phyloP scores from a whole-genome alignment of 2,888 invertebrate species.

The Eledone cirrhosa region DNA sequence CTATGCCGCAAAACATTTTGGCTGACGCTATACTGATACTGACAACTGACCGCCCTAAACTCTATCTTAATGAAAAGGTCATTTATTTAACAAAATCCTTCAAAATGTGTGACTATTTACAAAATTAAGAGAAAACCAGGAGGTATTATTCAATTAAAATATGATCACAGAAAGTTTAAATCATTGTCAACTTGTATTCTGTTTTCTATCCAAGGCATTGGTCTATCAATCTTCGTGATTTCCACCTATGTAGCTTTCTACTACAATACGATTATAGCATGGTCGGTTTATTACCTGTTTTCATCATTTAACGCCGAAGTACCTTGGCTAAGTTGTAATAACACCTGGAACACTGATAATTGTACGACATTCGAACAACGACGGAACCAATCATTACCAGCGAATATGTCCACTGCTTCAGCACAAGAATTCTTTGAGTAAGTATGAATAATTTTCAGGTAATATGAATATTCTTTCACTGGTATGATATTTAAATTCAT shows the following conservation, averaged over 20 bases:
- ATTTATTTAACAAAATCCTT: too few species aligned
- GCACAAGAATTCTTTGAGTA: conserved; percentile 56
- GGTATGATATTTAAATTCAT: too few species aligned
- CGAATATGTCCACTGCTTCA: conserved; percentile 41
- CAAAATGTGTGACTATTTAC: too few species aligned
- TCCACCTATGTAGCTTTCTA: conserved; percentile 80
- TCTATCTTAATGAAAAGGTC: too few species aligned
- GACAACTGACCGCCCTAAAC: too few species aligned
- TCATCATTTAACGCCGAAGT: conserved; percentile 62
- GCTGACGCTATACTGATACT: too few species aligned
- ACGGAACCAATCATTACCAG: conserved; percentile 29
- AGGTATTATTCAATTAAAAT: too few species aligned
- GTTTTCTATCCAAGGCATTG: conserved; percentile 77
- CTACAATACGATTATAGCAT: conserved; percentile 96
- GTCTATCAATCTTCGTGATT: conserved; percentile 92
- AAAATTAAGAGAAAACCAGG: too few species aligned
- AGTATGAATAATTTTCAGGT: conserved; percentile 27
- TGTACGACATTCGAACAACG: conserved; percentile 71
- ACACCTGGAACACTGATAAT: conserved; percentile 65
- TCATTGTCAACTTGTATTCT: not conserved
- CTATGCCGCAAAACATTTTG: too few species aligned
- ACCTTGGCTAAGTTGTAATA: conserved; percentile 66
- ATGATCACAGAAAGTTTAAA: too few species aligned
- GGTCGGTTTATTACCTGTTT: conserved; percentile 74
- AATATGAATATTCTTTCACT: too few species aligned